Conservation (phyloP, 2,113 vertebrate genomes). For the Pica pica region DNA sequence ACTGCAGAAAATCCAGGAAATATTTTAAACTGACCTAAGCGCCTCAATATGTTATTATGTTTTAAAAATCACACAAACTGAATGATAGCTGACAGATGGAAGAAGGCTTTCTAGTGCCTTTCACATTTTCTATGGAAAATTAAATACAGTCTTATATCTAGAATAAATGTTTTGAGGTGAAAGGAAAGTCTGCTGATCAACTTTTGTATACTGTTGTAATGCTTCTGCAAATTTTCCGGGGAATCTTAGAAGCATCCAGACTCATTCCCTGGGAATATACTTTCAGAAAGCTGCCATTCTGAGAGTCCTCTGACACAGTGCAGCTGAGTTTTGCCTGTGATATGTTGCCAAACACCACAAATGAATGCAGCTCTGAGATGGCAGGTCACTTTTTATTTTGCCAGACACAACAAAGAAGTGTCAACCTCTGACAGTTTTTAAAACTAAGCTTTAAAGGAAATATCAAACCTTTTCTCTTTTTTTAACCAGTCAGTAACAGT, state of each 20-base stretch:
- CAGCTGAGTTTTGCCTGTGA: constrained; percentile 24
- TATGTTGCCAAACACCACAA: constrained; percentile 59
- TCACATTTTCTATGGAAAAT: background rate
- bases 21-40: background rate
- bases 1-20: background rate
- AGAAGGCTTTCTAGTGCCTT: background rate
- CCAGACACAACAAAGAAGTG: constrained; percentile 67
- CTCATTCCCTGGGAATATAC: constrained; percentile 2
- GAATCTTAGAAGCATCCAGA: background rate
- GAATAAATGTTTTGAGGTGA: background rate
- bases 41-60: background rate
- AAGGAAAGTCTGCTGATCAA: background rate
- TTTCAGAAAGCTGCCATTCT: background rate
- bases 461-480: background rate
- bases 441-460: constrained; percentile 57
- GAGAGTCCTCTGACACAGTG: background rate
- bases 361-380: constrained; percentile 62
- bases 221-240: background rate
- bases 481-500: background rate
- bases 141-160: background rate
- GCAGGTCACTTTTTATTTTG: constrained; percentile 70
- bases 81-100: background rate
- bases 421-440: constrained; percentile 62
- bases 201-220: background rate
- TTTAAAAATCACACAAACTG: background rate